phyloP scores from a whole-genome alignment of 2,113 vertebrate genomes.

The Callithrix jacchus region DNA sequence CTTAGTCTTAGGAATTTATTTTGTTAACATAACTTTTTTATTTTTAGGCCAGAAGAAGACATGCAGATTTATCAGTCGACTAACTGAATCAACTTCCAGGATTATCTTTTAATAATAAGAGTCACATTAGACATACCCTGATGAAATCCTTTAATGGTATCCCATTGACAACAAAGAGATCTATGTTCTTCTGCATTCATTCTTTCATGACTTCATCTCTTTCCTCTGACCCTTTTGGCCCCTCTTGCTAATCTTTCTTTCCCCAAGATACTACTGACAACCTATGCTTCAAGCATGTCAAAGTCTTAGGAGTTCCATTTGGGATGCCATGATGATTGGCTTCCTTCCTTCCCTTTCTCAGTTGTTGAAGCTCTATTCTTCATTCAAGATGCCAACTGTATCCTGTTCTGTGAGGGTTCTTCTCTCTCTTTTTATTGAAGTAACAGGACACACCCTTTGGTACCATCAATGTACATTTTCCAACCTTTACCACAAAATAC shows the following conservation, averaged over 20 bases:
- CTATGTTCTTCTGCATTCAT: background rate
- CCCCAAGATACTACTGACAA: background rate
- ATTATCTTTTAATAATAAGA: background rate
- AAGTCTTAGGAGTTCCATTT: background rate
- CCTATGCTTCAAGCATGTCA: background rate
- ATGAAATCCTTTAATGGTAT: background rate
- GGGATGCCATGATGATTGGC: background rate
- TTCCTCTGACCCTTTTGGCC: background rate
- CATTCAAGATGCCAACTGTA: background rate
- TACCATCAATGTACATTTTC: background rate
- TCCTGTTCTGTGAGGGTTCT: background rate
- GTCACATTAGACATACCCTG: background rate
- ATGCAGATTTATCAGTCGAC: background rate
- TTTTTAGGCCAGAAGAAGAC: background rate
- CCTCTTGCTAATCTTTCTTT: background rate
- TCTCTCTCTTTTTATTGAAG: background rate
- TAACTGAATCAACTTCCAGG: background rate
- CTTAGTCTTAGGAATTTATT: background rate
- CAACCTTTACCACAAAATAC: background rate
- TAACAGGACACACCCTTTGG: background rate
- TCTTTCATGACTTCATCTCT: background rate
- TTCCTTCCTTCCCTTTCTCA: background rate
- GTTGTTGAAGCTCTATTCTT: background rate
- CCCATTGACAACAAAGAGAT: background rate
- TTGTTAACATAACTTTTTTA: background rate